These are phyloP conservation scores for Willisornis vidua DNA, from an alignment of 2,113 vertebrate species.

Conservation along the genomic window DNA sequence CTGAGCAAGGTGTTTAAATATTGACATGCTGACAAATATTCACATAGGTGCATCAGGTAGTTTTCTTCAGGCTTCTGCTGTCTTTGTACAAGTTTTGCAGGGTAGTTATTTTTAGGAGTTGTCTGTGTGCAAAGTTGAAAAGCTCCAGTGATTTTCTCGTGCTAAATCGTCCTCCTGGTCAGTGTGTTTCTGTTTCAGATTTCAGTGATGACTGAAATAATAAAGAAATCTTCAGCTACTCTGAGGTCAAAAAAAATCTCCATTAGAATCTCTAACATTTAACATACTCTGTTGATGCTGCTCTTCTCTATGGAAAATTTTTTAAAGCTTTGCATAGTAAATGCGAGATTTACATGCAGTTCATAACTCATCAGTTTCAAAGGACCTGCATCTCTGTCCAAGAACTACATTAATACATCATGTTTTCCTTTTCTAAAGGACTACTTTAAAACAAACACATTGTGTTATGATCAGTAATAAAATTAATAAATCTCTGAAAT, in stretches of 20 bases:
- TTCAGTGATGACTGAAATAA: not conserved
- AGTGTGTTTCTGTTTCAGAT: not conserved
- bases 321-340: not conserved
- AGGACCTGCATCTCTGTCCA: conserved; percentile 1
- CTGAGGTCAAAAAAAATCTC: not conserved
- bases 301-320: not conserved
- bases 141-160: not conserved
- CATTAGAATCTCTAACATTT: not conserved
- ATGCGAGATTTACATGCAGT: not conserved
- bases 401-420: not conserved
- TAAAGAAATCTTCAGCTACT: not conserved
- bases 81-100: not conserved
- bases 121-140: not conserved
- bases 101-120: not conserved
- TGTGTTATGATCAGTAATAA: conserved; percentile 37
- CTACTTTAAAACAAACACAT: conserved; percentile 21
- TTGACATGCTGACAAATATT: not conserved
- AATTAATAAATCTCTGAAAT: conserved; percentile 56
- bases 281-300: not conserved
- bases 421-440: conserved; percentile 11
- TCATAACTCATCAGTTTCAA: conserved; percentile 23
- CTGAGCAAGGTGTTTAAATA: not conserved
- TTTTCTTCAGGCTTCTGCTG: not conserved
- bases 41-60: not conserved
- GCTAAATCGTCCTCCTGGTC: not conserved